A percentile compares a stretch with the other conserved stretches of the same genome.
These are phyloP conservation scores for Nymphalis polychloros DNA, from an alignment of 2,888 invertebrate species.

Conservation along the genomic window DNA sequence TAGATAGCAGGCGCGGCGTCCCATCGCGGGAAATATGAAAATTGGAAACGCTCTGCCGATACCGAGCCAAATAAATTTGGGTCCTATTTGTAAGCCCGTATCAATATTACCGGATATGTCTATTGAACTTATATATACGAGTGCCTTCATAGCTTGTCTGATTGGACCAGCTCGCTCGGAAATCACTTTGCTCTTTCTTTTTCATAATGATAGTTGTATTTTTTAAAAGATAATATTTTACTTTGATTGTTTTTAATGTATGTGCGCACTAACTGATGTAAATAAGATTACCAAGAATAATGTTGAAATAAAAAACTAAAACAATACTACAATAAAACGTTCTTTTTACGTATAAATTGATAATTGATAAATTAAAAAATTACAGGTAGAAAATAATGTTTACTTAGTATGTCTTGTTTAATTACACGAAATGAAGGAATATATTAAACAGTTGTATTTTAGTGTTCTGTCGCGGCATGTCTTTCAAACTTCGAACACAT, in stretches of 20 bases:
- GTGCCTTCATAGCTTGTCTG: conserved; percentile 30
- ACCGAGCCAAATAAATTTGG: conserved; percentile 68
- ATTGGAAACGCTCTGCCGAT: conserved; percentile 68
- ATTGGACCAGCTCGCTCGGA: conserved; percentile 34
- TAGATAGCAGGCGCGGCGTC: conserved; percentile 49
- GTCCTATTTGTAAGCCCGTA: conserved; percentile 65
- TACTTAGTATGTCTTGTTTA: too few relatives aligned
- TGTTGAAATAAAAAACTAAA: too few relatives aligned
- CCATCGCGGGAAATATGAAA: conserved; percentile 75
- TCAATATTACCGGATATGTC: conserved; percentile 20
- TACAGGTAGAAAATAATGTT: too few relatives aligned
- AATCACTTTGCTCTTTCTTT: conserved; percentile 25
- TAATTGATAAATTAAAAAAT: too few relatives aligned
- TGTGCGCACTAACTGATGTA: too few relatives aligned
- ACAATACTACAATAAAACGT: too few relatives aligned
- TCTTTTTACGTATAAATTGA: too few relatives aligned
- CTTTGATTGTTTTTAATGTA: neutral
- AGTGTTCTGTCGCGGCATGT: neutral
- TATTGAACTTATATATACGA: conserved; percentile 20
- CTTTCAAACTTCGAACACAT: conserved; percentile 21
- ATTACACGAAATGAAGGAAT: neutral
- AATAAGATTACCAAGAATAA: too few relatives aligned
- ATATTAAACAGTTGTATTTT: neutral
- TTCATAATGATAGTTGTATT: conserved; percentile 1
- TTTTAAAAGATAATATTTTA: conserved; percentile 7